phyloP scores from a whole-genome alignment of 2,888 invertebrate genomes.

The Spilarctia lutea region DNA sequence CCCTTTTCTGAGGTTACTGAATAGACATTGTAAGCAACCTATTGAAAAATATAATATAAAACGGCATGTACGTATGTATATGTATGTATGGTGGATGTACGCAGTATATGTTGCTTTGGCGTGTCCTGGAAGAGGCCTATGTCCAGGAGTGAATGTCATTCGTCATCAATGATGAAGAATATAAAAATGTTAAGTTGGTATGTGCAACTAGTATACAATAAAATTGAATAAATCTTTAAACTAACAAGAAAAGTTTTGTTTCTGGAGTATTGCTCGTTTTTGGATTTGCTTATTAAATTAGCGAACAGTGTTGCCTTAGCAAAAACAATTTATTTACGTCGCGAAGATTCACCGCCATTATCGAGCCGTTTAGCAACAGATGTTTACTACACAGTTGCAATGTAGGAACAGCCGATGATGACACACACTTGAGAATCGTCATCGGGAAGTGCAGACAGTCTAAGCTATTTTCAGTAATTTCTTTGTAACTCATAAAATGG shows the following conservation, averaged over 20 bases:
- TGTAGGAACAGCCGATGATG: neutral
- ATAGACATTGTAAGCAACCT: neutral
- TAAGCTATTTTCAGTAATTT: neutral
- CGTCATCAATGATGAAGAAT: too few species aligned
- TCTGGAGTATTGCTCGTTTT: neutral
- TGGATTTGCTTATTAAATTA: neutral
- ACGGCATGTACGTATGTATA: too few species aligned
- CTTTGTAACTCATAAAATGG: neutral
- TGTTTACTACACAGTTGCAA: neutral
- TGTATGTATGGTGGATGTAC: too few species aligned
- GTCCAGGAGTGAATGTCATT: too few species aligned
- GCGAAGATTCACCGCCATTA: conserved; percentile 2
- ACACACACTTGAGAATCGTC: neutral
- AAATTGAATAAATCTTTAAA: neutral
- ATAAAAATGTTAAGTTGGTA: too few species aligned
- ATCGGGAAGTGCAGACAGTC: neutral
- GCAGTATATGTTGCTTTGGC: too few species aligned
- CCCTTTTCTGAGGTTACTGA: neutral
- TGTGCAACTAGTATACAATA: neutral
- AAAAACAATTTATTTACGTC: neutral
- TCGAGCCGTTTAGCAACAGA: neutral
- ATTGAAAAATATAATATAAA: neutral
- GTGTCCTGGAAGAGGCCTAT: too few species aligned
- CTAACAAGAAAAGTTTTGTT: neutral
- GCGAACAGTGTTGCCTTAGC: conserved; percentile 1